Percentiles rank a stretch among this genome's conserved stretches.
Evolutionary conservation across 2,797 vertebrate genomes (phyloP).

Genomic region (Choloepus didactylus): DNA sequence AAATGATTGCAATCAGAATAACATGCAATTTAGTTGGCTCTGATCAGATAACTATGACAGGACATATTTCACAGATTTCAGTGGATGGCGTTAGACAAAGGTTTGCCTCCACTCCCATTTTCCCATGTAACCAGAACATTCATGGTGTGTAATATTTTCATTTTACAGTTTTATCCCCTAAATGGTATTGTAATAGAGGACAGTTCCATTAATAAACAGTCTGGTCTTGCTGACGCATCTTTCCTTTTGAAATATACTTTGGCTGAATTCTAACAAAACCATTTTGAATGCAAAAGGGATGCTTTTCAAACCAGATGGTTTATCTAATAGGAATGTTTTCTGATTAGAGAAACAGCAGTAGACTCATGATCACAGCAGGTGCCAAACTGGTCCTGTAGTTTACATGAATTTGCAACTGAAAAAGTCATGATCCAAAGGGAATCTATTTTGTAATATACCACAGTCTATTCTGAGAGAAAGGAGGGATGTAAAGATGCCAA

Average conservation of each 20-base stretch:
- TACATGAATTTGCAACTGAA: slow-evolving; percentile 85
- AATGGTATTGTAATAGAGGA: slow-evolving; percentile 74
- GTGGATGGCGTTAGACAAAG: background rate
- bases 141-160: slow-evolving; percentile 58
- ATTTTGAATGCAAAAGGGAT: slow-evolving; percentile 83
- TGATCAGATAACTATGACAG: background rate
- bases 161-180: slow-evolving; percentile 46
- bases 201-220: slow-evolving; percentile 78
- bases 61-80: slow-evolving; percentile 56
- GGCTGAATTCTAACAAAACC: slow-evolving; percentile 83
- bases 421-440: slow-evolving; percentile 83
- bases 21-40: background rate
- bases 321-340: slow-evolving; percentile 86
- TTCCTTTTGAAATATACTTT: slow-evolving; percentile 81
- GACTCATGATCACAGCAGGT: slow-evolving; percentile 87
- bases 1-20: slow-evolving; percentile 65
- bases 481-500: background rate
- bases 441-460: slow-evolving; percentile 79
- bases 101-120: background rate
- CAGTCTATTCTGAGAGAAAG: slow-evolving; percentile 67
- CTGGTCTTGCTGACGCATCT: slow-evolving; percentile 80
- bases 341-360: slow-evolving; percentile 87
- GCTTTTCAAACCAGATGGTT: slow-evolving; percentile 86
- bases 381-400: slow-evolving; percentile 85
- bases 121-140: slow-evolving; percentile 61